Evolutionary conservation across 2,797 vertebrate genomes (phyloP).

Genomic region (Philypnodon macrostomus): DNA sequence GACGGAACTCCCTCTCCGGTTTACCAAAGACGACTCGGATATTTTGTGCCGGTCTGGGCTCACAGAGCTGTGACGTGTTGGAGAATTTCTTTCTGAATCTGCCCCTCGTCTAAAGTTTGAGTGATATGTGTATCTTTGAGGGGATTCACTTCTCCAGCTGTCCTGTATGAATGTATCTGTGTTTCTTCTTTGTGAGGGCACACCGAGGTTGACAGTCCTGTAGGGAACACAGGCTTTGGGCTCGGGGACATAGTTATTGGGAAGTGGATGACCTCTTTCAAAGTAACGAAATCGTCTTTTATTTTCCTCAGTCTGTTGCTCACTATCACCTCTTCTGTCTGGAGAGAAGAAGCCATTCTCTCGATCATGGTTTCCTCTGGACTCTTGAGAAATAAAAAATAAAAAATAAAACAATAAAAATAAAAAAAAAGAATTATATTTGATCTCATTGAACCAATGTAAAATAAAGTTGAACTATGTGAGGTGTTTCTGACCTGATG

Average conservation of each 20-base stretch:
- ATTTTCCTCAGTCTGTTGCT: slow-evolving; percentile 50
- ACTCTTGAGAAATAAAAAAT: slow-evolving; percentile 51
- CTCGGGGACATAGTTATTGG: slow-evolving; percentile 74
- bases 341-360: slow-evolving; percentile 78
- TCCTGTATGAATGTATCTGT: slow-evolving; percentile 59
- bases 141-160: slow-evolving; percentile 76
- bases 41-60: slow-evolving; percentile 69
- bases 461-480: too few relatives aligned
- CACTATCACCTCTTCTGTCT: slow-evolving; percentile 62
- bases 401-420: background rate
- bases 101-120: slow-evolving; percentile 75
- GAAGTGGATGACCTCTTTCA: slow-evolving; percentile 72
- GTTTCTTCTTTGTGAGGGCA: slow-evolving; percentile 76
- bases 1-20: slow-evolving; percentile 54
- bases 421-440: background rate
- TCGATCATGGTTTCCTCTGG: slow-evolving; percentile 61
- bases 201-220: slow-evolving; percentile 75
- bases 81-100: slow-evolving; percentile 68
- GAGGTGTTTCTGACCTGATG: slow-evolving; percentile 60
- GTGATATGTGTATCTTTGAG: slow-evolving; percentile 76
- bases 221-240: slow-evolving; percentile 79
- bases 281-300: slow-evolving; percentile 58
- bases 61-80: slow-evolving; percentile 68
- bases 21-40: slow-evolving; percentile 33
- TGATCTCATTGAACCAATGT: too few relatives aligned